A percentile compares a stretch with the other conserved stretches of the same genome.
phyloP scores from a whole-genome alignment of 2,113 vertebrate species.

The Hassar affinis region DNA sequence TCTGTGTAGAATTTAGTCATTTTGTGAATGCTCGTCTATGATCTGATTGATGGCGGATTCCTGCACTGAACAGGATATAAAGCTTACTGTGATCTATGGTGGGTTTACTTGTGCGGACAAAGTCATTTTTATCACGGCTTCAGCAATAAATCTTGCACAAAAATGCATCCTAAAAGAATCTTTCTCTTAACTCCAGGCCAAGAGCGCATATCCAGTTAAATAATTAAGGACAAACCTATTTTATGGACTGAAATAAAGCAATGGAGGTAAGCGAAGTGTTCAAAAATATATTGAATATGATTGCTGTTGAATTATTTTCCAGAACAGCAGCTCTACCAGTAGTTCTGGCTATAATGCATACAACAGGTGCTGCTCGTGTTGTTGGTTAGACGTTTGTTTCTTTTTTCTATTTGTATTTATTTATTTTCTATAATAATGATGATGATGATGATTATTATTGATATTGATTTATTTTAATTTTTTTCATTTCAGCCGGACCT shows the following conservation, averaged over 20 bases:
- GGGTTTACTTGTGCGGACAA: not conserved
- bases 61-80: not conserved
- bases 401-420: too few species aligned
- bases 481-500: too few species aligned
- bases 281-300: not conserved
- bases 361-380: not conserved
- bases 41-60: slow-evolving; percentile 15
- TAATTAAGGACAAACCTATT: not conserved
- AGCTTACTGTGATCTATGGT: not conserved
- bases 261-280: not conserved
- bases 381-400: not conserved
- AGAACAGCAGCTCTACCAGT: not conserved
- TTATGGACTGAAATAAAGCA: not conserved
- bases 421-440: too few species aligned
- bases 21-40: not conserved
- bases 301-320: not conserved
- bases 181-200: not conserved
- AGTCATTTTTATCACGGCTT: not conserved
- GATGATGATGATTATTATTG: too few species aligned
- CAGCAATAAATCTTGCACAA: not conserved
- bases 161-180: not conserved
- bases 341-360: not conserved
- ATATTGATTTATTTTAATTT: too few species aligned
- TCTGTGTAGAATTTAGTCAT: not conserved
- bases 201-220: not conserved